Conservation (phyloP, 2,113 vertebrate genomes). For the Varanus komodoensis region DNA sequence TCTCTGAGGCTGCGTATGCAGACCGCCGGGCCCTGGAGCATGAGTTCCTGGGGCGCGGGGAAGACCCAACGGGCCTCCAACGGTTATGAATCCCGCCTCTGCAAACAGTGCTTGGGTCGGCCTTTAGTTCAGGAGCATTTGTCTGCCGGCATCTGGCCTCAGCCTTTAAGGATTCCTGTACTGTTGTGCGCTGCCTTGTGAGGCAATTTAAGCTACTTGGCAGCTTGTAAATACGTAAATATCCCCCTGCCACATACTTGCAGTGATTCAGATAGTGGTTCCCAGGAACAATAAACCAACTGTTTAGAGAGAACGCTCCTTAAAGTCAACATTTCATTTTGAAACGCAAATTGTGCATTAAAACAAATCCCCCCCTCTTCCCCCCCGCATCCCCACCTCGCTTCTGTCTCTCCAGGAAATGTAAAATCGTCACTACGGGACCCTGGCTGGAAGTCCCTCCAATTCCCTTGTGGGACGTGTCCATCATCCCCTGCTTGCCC, state of each 20-base stretch:
- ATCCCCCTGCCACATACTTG: too few species aligned
- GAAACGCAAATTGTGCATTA: too few species aligned
- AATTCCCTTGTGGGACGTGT: slow-evolving; percentile 88
- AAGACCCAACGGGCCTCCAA: slow-evolving; percentile 1
- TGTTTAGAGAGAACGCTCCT: too few species aligned
- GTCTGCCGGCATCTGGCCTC: background rate
- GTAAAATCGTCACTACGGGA: slow-evolving; percentile 92
- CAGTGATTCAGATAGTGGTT: background rate
- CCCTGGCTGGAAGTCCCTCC: slow-evolving; percentile 96
- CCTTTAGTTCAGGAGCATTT: too few species aligned
- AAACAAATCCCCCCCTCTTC: background rate
- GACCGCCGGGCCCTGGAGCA: background rate
- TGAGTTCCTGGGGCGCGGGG: background rate
- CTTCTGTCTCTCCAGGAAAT: slow-evolving; percentile 82
- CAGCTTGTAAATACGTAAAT: too few species aligned
- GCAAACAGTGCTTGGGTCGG: background rate
- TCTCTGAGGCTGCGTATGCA: background rate
- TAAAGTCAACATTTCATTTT: too few species aligned
- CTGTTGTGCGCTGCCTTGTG: too few species aligned
- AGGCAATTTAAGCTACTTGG: too few species aligned
- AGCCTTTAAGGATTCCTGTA: background rate
- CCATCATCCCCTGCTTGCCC: slow-evolving; percentile 81
- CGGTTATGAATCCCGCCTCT: background rate
- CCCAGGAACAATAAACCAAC: background rate
- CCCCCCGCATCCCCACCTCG: background rate